phyloP scores from a whole-genome alignment of 2,888 invertebrate species.

The Dimorphilus gyrociliatus region DNA sequence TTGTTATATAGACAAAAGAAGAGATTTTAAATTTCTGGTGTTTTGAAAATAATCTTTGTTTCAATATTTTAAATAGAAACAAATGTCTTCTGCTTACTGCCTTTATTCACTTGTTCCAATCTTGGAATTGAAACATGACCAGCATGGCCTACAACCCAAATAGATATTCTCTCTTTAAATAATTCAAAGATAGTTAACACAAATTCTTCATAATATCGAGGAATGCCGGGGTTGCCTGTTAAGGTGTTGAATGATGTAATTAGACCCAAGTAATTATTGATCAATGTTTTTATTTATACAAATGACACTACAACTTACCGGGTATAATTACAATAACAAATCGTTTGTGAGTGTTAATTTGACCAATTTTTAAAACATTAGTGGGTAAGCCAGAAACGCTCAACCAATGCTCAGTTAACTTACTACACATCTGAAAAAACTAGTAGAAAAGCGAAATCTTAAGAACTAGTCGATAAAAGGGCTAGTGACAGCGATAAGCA shows the following conservation, averaged over 20 bases:
- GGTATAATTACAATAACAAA: constrained; percentile 58
- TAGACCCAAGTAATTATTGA: background rate
- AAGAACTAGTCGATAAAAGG: too few species aligned
- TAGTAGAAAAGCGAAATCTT: too few species aligned
- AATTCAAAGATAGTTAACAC: constrained; percentile 48
- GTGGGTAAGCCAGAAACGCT: too few species aligned
- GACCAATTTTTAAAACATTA: too few species aligned
- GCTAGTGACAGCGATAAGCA: too few species aligned
- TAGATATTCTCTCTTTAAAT: constrained; percentile 51
- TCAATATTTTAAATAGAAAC: too few species aligned
- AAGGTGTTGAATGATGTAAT: constrained; percentile 4
- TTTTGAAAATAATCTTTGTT: too few species aligned
- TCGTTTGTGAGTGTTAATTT: constrained; percentile 41
- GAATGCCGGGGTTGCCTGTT: constrained; percentile 65
- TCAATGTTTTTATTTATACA: background rate
- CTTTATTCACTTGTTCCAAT: background rate
- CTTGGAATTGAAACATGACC: constrained; percentile 52
- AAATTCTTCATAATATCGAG: constrained; percentile 63
- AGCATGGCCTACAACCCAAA: constrained; percentile 64
- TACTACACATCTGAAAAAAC: too few species aligned
- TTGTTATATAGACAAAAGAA: background rate
- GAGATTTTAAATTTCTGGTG: too few species aligned
- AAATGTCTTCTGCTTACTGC: constrained; percentile 4
- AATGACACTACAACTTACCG: constrained; percentile 35
- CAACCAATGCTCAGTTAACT: too few species aligned